These are phyloP conservation scores for Myiothlypis coronata DNA, from an alignment of 2,797 vertebrate genomes.

Conservation along the genomic window DNA sequence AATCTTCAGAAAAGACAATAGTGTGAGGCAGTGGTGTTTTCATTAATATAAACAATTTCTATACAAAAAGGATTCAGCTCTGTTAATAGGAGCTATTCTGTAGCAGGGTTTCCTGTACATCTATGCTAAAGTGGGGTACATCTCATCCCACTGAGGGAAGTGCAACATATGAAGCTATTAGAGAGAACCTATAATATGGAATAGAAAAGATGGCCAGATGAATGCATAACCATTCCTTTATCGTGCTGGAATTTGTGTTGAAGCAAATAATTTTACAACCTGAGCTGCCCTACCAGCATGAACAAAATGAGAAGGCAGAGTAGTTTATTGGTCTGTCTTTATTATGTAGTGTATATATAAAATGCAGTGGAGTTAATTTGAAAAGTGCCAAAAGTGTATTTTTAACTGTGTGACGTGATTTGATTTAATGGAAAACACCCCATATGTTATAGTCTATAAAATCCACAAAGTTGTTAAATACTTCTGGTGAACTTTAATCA, in stretches of 20 bases:
- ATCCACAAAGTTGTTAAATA: not conserved
- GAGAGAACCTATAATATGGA: not conserved
- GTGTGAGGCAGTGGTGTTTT: not conserved
- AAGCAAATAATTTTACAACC: not conserved
- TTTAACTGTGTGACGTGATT: not conserved
- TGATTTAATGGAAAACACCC: not conserved
- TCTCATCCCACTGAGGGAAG: not conserved
- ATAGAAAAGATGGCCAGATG: not conserved
- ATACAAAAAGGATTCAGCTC: not conserved
- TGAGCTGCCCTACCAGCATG: not conserved
- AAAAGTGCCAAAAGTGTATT: not conserved
- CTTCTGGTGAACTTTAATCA: not conserved
- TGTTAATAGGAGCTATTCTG: not conserved
- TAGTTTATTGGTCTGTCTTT: not conserved
- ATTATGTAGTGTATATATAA: not conserved
- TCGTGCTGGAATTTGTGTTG: not conserved
- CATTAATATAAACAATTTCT: not conserved
- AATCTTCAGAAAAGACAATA: not conserved
- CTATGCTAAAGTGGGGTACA: not conserved
- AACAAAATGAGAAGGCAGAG: not conserved
- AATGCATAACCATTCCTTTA: not conserved
- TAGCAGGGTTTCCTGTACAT: conserved; percentile 31
- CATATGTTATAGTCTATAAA: not conserved
- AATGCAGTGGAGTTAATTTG: not conserved
- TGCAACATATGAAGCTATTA: not conserved